Conservation (phyloP, 2,797 vertebrate species). For the Nannoperca obscura region DNA sequence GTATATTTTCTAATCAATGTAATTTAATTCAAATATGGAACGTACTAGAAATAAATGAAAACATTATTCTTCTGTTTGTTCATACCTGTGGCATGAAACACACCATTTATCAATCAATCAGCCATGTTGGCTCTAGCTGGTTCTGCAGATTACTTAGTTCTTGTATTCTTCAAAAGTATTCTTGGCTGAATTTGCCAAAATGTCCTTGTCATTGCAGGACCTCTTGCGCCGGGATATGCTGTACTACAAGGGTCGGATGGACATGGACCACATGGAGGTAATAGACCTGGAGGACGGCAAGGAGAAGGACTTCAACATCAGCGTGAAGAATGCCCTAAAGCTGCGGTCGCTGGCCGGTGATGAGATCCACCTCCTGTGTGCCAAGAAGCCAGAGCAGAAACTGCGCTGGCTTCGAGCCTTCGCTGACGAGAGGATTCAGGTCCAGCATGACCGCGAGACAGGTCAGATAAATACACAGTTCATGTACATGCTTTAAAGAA, state of each 20-base stretch:
- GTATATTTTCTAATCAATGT: not conserved
- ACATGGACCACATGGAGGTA: constrained; percentile 93
- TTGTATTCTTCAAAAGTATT: not conserved
- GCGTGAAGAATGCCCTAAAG: constrained; percentile 93
- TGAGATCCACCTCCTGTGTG: constrained; percentile 91
- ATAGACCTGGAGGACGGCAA: constrained; percentile 93
- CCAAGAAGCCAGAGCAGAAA: constrained; percentile 95
- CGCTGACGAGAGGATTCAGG: constrained; percentile 91
- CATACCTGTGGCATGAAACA: not conserved
- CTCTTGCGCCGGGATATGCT: constrained; percentile 93
- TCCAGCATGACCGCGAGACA: constrained; percentile 93
- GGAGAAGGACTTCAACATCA: constrained; percentile 93
- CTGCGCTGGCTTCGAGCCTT: constrained; percentile 95
- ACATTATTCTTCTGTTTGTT: not conserved
- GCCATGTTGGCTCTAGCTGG: not conserved
- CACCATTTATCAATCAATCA: not conserved
- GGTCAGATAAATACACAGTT: constrained; percentile 76
- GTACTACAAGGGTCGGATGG: constrained; percentile 95
- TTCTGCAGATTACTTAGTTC: not conserved
- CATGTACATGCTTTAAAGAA: not conserved
- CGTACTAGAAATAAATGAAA: not conserved
- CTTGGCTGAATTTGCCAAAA: not conserved
- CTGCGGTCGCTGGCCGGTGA: constrained; percentile 83
- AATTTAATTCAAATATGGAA: not conserved
- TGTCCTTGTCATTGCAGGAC: constrained; percentile 82